These are phyloP conservation scores for Acrossocheilus wenchowensis DNA, from an alignment of 2,797 vertebrate species.

Conservation along the genomic window DNA sequence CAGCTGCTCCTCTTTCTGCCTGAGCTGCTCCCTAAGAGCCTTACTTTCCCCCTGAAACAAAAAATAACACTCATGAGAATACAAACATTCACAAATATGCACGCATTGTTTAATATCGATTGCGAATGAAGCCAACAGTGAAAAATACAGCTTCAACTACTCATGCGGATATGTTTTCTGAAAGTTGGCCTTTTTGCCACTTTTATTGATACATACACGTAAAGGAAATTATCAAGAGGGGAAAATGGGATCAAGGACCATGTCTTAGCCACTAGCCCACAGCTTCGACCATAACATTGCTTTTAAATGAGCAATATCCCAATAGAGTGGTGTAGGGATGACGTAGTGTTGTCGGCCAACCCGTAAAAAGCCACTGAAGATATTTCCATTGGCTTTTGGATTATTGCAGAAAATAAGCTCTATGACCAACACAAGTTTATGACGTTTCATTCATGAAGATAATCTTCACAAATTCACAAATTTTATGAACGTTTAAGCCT, in stretches of 20 bases:
- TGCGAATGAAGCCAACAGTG: neutral
- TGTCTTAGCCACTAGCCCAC: neutral
- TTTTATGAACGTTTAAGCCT: neutral
- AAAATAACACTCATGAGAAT: neutral
- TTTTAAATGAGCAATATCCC: neutral
- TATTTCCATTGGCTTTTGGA: neutral
- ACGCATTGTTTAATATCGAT: neutral
- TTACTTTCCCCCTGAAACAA: conserved; percentile 81
- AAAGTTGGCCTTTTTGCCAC: neutral
- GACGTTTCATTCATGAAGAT: neutral
- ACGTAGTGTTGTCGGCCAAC: neutral
- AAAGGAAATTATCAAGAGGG: neutral
- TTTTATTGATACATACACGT: neutral
- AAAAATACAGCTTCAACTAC: neutral
- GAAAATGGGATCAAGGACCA: neutral
- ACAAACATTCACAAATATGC: neutral
- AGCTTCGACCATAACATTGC: neutral
- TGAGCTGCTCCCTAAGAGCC: conserved; percentile 82
- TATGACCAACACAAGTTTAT: neutral
- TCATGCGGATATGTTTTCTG: neutral
- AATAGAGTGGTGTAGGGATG: neutral
- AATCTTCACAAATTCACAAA: neutral
- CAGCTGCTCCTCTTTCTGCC: conserved; percentile 94
- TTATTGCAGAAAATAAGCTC: neutral
- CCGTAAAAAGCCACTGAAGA: neutral